Base-by-base conservation (phyloP, 2,797 vertebrate species). In the Tokudaia muenninki region DNA sequence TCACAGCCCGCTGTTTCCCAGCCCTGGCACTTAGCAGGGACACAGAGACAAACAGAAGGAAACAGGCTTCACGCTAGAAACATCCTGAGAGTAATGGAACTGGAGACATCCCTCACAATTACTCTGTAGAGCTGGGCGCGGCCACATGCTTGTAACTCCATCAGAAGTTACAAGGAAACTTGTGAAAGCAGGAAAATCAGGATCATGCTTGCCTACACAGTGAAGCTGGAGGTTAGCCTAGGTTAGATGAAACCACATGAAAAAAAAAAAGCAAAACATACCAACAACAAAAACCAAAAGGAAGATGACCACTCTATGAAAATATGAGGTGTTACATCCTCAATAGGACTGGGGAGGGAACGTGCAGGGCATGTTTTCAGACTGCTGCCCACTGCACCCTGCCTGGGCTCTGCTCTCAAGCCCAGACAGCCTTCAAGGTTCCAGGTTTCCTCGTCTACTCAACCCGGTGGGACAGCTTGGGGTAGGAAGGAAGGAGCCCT, bases 141-240 rank as follows among this genome's bases (percentile, higher is more conserved):
- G 9, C 0, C 65, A 47, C 26, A 61, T 0, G 29, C 14, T 3
- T 24, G 37, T 14, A 44, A 14, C 2, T n/a, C 26, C 6, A 47
- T 37, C 4, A 41, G 3, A 3, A 41, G 41, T 41, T 41, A 41
- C 41, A 41, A 41, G 41, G 41, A 41, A 41, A 41, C 41, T 41
- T 34, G 31, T 17, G 4, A 47, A 90, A 37, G 55, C 26, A 77
- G 55, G 87, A 89, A 29, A 75, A 61, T 61, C 37, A 47, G 17
- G 63, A 52, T 57, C 67, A 72, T 29, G 21, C 50, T 31, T 19
- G 29, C 52, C 22, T 88, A 59, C 70, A 88, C 41, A 31, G n/a
- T 59, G 37, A 41, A 41, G n/a, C 31, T 19, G n/a, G 37, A 77
- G 14, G 52, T 75, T 41, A 47, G 37, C 13, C 72, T 77, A 22